Base-by-base conservation (phyloP, 2,113 vertebrate genomes). In the Semicossyphus pulcher region DNA sequence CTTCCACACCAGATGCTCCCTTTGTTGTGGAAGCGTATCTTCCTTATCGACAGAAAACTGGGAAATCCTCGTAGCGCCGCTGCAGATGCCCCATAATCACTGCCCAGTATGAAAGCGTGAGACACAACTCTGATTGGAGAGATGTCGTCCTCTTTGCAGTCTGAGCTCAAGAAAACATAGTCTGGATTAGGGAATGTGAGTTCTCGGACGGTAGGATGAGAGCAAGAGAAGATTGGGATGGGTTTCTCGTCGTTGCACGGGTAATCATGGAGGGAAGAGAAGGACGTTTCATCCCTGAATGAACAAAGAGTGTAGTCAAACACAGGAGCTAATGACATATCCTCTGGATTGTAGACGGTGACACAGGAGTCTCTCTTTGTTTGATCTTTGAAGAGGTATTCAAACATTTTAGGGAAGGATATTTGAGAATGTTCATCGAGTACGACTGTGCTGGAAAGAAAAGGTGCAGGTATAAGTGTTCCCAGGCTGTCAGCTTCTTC, bases 261-360 rank as follows among this genome's bases (percentile, higher is more conserved):
- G 29, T 21, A 62, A 34, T 61, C 32, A 25, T 31, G 66, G 42
- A 83, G 45, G 36, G 76, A 65, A 61, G 72, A 80, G 69, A 88
- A 29, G 39, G 77, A 56, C 9, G 68, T 70, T 12, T 83, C 80
- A 42, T 60, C 67, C 53, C 66, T 52, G 68, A 85, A 6, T 93
- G 76, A 88, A 2, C 91, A 94, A 54, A 95, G 94, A 31, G 95
- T 87, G 68, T 91, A 92, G 16, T 97, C 94, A 0, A 94, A 96
- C 63, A 90, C 86, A 69, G 96, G 94, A 0, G 93, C 88, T 62
- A 94, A 85, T 0, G 94, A 94, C 59, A 94, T 78, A 0, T 87
- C 78, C 12, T 74, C 59, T 3, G 18, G 76, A 29, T 82, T 54
- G 39, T 10, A 78, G 49, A 68, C 34, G 0, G 39, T 73, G 31